Percentiles rank a stretch among this genome's conserved stretches.
Conservation (phyloP, 2,797 vertebrate genomes). For the Eulemur rubriventer region DNA sequence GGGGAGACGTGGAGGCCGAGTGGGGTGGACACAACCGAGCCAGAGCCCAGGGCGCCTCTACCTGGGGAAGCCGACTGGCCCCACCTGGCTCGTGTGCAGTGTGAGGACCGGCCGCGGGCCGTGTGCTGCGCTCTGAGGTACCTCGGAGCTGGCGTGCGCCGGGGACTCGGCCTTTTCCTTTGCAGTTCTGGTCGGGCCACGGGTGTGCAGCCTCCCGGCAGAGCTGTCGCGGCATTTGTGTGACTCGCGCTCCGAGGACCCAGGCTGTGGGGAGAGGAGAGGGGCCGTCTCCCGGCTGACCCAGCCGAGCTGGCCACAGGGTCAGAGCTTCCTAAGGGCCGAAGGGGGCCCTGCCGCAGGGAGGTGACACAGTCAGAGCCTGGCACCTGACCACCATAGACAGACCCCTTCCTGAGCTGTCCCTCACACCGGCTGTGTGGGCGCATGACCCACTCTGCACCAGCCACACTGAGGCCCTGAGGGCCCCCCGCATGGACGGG, state of each 20-base stretch:
- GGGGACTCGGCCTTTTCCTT: not conserved
- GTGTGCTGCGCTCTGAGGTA: not conserved
- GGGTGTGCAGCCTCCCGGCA: not conserved
- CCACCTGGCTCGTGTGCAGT: not conserved
- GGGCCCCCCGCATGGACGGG: too few relatives aligned
- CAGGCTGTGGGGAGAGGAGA: not conserved
- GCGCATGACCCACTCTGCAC: too few relatives aligned
- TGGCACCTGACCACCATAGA: not conserved
- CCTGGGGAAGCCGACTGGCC: not conserved
- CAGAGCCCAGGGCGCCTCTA: not conserved
- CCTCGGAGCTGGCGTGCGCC: not conserved
- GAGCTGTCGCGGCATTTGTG: not conserved
- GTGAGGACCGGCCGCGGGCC: rapidly evolving
- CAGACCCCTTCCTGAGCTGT: not conserved
- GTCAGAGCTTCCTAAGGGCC: not conserved
- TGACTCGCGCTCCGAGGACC: not conserved
- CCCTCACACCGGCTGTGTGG: not conserved
- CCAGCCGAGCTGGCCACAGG: not conserved
- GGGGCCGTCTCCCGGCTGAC: not conserved
- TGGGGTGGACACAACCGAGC: not conserved
- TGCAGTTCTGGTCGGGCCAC: not conserved
- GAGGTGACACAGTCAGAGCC: not conserved
- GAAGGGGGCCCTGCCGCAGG: not conserved
- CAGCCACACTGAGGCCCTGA: too few relatives aligned
- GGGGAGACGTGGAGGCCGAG: rapidly evolving